These are phyloP conservation scores for Galeopterus variegatus DNA, from an alignment of 2,113 vertebrate species.

Conservation along the genomic window DNA sequence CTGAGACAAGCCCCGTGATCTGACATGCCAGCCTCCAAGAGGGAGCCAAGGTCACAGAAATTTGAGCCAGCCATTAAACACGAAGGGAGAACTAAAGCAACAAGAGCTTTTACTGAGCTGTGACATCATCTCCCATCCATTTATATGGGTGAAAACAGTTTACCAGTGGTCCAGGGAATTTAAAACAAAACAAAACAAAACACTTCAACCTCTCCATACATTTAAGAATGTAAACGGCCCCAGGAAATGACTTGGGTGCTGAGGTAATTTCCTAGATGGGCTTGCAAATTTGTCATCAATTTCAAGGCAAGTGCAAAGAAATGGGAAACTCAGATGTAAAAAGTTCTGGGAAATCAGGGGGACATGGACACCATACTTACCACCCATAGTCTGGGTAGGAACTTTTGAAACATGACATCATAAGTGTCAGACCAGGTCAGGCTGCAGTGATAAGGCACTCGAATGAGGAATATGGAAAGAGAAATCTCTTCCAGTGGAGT, in stretches of 20 bases:
- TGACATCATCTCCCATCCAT: conserved; percentile 76
- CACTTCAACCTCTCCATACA: neutral
- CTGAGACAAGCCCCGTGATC: conserved; percentile 73
- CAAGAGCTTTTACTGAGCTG: conserved; percentile 73
- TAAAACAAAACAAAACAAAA: conserved; percentile 76
- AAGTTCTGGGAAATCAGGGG: conserved; percentile 19
- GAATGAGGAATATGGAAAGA: neutral
- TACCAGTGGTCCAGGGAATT: conserved; percentile 67
- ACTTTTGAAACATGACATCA: neutral
- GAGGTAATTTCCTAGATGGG: conserved; percentile 84
- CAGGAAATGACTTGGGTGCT: conserved; percentile 82
- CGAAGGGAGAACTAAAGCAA: conserved; percentile 70
- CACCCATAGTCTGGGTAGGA: conserved; percentile 23
- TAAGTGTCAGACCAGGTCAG: neutral
- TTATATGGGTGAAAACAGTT: conserved; percentile 69
- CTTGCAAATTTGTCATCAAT: conserved; percentile 77
- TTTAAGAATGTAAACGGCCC: conserved; percentile 78
- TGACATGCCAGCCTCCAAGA: conserved; percentile 76
- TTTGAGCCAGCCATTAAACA: conserved; percentile 70
- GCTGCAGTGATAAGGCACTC: neutral
- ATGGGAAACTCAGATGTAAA: conserved; percentile 65
- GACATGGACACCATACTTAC: neutral
- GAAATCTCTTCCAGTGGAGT: neutral
- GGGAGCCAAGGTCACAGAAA: conserved; percentile 75
- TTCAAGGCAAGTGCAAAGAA: conserved; percentile 60